A percentile compares a stretch with the other conserved stretches of the same genome.
Conservation (phyloP, 2,888 invertebrate genomes). For the Erannis defoliaria region DNA sequence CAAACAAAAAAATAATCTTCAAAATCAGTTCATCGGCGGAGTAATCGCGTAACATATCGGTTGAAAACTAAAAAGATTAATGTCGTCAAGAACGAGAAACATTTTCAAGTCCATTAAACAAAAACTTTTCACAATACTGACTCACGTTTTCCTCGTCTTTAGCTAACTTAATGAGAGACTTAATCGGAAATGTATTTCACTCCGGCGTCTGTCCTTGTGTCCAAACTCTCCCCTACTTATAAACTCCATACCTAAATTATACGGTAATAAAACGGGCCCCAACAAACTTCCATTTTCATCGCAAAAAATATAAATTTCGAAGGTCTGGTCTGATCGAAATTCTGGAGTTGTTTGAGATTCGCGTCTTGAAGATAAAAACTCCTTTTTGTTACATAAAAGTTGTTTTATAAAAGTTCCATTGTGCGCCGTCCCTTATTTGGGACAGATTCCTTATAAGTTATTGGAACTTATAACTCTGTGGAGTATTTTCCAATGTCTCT, state of each 20-base stretch:
- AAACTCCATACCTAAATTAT: slow-evolving; percentile 34
- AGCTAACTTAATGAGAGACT: slow-evolving; percentile 26
- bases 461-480: neutral
- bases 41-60: no score
- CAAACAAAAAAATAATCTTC: no score
- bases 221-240: slow-evolving; percentile 16
- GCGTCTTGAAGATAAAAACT: slow-evolving; percentile 5
- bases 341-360: slow-evolving; percentile 34
- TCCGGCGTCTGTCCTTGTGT: slow-evolving; percentile 20
- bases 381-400: slow-evolving; percentile 20
- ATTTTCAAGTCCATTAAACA: slow-evolving; percentile 27
- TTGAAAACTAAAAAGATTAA: slow-evolving; percentile 19
- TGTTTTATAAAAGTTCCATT: slow-evolving; percentile 44
- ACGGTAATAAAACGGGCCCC: slow-evolving; percentile 26
- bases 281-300: slow-evolving; percentile 32
- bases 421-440: slow-evolving; percentile 29
- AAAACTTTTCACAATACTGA: slow-evolving; percentile 18
- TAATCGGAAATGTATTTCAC: slow-evolving; percentile 34
- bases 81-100: neutral
- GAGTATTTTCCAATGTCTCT: neutral
- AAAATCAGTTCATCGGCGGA: no score
- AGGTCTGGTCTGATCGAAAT: slow-evolving; percentile 35
- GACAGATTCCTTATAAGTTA: slow-evolving; percentile 11
- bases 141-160: slow-evolving; percentile 21
- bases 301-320: slow-evolving; percentile 28